Conservation (phyloP, 2,888 invertebrate genomes). For the Tachina lurida region DNA sequence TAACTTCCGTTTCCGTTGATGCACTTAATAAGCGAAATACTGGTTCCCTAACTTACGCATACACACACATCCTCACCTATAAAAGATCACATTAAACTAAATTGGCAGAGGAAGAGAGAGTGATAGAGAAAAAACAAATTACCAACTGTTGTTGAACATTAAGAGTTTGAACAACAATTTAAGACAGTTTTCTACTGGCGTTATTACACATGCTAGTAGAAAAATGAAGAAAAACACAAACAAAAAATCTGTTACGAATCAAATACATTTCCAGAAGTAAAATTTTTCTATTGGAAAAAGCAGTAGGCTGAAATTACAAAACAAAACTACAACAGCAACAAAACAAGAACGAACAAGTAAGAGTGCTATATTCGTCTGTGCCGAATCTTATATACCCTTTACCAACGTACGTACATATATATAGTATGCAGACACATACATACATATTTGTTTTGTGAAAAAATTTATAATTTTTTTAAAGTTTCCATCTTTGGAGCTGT, state of each 20-base stretch:
- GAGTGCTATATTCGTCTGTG: too few species aligned
- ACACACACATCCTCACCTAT: neutral
- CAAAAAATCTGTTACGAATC: conserved; percentile 37
- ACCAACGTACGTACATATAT: too few species aligned
- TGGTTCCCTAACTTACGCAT: neutral
- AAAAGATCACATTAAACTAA: neutral
- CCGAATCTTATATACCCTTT: too few species aligned
- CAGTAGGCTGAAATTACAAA: conserved; percentile 63
- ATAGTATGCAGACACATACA: too few species aligned
- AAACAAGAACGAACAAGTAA: conserved; percentile 29
- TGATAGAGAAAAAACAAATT: conserved; percentile 35
- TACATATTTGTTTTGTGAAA: too few species aligned
- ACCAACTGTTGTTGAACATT: conserved; percentile 58
- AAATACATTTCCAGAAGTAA: conserved; percentile 8
- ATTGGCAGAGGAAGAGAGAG: neutral
- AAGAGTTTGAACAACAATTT: conserved; percentile 65
- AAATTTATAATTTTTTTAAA: too few species aligned
- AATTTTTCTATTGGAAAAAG: conserved; percentile 1
- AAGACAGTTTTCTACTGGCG: conserved; percentile 63
- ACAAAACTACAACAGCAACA: conserved; percentile 21
- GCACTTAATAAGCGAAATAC: conserved; percentile 59
- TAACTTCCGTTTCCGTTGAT: conserved; percentile 65
- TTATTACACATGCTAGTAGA: conserved; percentile 37
- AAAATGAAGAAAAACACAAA: conserved; percentile 3
- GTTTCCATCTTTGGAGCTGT: too few species aligned